phyloP scores from a whole-genome alignment of 2,113 vertebrate species.

The Crocuta crocuta region DNA sequence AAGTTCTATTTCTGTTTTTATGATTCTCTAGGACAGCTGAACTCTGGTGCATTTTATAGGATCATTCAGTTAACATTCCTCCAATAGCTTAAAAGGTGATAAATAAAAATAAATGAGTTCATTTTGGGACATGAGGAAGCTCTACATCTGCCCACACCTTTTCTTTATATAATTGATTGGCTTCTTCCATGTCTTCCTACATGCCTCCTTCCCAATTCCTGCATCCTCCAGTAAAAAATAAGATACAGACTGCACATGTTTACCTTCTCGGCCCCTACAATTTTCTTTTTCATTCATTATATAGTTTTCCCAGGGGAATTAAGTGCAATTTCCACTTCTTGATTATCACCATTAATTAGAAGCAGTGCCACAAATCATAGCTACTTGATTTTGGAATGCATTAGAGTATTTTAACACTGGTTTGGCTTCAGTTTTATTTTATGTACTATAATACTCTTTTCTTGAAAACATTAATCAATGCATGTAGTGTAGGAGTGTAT shows the following conservation, averaged over 20 bases:
- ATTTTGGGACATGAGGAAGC: not conserved
- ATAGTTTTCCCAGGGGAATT: not conserved
- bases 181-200: not conserved
- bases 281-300: not conserved
- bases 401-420: not conserved
- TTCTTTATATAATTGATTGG: not conserved
- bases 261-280: not conserved
- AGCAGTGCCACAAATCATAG: not conserved
- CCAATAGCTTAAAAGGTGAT: not conserved
- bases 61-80: not conserved
- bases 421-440: not conserved
- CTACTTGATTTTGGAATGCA: not conserved
- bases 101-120: not conserved
- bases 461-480: not conserved
- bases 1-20: not conserved
- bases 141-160: not conserved
- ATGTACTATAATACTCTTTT: not conserved
- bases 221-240: not conserved
- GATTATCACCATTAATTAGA: conserved; percentile 6
- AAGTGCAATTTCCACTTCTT: not conserved
- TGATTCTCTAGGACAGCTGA: not conserved
- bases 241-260: not conserved
- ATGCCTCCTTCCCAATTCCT: not conserved
- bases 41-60: not conserved
- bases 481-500: not conserved